Evolutionary conservation across 1,140 invertebrate genomes (phyloP), one percentile per base, ranked within the genome.

Genomic region (Neuroterus valhalla): DNA sequence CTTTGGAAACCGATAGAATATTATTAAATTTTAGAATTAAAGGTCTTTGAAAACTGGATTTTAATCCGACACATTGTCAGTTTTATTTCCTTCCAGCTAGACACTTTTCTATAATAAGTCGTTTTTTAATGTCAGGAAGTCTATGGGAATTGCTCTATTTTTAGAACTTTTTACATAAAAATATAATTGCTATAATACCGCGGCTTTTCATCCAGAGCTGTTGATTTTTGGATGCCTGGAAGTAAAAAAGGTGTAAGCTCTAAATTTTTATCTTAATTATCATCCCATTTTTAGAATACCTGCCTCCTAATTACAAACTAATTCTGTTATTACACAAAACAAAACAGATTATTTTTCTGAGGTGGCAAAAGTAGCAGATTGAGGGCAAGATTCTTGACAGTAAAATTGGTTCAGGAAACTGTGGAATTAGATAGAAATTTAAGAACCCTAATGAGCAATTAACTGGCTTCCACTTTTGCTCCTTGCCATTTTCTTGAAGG

Each of bases 41-140:
- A 14, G 55, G 26, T 26, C 21, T 31, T 62, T 26, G 3, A 62
- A 21, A 23, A 15, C 52, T 62, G 52, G 52, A 62, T 31, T 62
- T 62, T 62, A 62, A 62, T 62, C 55, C 55, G 55, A 62, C 11
- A 62, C 11, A 50, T 50, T 50, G 17, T 50, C 19, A n/a, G 50
- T 19, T 62, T 31, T 31, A 62, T 38, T 5, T 10, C 31, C 55
- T 31, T n/a, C 6, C 26, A 31, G 31, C 26, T 31, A 31, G 15
- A 62, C 10, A 14, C 5, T 26, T 21, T 6, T 15, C 31, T 15
- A 31, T 62, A 62, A 62, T 38, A 55, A 55, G 52, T 15, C 8
- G 50, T 23, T 52, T 62, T n/a, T 62, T 62, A 55, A 55, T 55
- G 19, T 62, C 31, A 38, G 6, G 10, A 38, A 38, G 31, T 12